Percentiles rank a stretch among this genome's conserved stretches.
These are phyloP conservation scores for Acholoe squamosa DNA, from an alignment of 2,888 invertebrate genomes.

Conservation along the genomic window DNA sequence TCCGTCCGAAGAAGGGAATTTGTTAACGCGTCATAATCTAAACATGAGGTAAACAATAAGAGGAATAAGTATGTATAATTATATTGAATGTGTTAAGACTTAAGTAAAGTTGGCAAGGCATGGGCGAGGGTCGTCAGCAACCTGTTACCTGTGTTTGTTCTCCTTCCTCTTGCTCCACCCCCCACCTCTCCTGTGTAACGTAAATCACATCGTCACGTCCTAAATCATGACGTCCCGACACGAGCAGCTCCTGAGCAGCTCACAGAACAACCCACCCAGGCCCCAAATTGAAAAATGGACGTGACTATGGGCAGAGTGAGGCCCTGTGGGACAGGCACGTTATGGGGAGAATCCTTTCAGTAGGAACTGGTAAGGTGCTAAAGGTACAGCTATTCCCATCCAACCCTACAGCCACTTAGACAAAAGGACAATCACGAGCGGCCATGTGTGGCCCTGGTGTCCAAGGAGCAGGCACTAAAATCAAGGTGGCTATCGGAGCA, in stretches of 20 bases:
- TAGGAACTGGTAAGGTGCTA: background rate
- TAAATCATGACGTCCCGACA: background rate
- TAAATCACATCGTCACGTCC: background rate
- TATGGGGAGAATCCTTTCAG: background rate
- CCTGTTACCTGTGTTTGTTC: no score
- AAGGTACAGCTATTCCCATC: background rate
- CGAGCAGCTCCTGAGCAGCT: background rate
- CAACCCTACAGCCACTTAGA: conserved; percentile 5
- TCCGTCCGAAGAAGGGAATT: no score
- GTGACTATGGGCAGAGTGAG: background rate
- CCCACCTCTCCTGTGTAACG: background rate
- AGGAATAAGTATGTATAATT: no score
- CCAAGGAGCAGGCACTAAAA: conserved; percentile 14
- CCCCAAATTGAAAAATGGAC: conserved; percentile 1
- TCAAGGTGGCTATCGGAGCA: background rate
- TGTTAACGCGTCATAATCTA: no score
- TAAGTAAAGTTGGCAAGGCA: no score
- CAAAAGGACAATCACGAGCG: background rate
- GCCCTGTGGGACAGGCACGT: background rate
- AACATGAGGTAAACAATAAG: no score
- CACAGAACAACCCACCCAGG: background rate
- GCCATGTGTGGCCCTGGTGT: background rate
- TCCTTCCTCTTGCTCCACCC: background rate
- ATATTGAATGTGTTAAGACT: no score
- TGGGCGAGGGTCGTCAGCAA: no score